A percentile compares a stretch with the other conserved stretches of the same genome.
Evolutionary conservation across 2,113 vertebrate genomes (phyloP).

Genomic region (Mastomys coucha): DNA sequence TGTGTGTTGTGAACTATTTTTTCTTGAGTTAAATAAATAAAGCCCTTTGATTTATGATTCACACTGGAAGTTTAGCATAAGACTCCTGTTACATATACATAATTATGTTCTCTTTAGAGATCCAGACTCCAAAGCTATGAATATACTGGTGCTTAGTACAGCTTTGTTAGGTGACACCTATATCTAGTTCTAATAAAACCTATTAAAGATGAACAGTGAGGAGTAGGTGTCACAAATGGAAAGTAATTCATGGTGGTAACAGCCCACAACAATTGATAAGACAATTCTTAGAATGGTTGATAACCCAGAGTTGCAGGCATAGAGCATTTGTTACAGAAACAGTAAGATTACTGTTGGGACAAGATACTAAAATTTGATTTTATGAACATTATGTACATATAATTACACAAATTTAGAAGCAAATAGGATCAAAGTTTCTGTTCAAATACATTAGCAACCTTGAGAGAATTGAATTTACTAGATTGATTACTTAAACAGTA

Average conservation of each 20-base stretch:
- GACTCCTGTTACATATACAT: background rate
- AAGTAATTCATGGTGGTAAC: background rate
- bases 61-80: background rate
- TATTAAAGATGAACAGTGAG: background rate
- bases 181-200: background rate
- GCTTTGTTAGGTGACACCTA: background rate
- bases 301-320: no score
- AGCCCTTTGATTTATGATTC: background rate
- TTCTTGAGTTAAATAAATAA: background rate
- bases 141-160: background rate
- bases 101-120: background rate
- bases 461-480: background rate
- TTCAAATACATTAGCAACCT: background rate
- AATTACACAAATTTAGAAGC: background rate
- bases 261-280: background rate
- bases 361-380: background rate
- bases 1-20: background rate
- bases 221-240: rapidly evolving
- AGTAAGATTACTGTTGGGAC: background rate
- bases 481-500: background rate
- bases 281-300: background rate
- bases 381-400: background rate
- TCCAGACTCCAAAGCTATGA: background rate
- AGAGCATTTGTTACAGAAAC: background rate
- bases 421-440: background rate